Base-by-base conservation (phyloP, 2,888 invertebrate species). In the Frankliniella intonsa region DNA sequence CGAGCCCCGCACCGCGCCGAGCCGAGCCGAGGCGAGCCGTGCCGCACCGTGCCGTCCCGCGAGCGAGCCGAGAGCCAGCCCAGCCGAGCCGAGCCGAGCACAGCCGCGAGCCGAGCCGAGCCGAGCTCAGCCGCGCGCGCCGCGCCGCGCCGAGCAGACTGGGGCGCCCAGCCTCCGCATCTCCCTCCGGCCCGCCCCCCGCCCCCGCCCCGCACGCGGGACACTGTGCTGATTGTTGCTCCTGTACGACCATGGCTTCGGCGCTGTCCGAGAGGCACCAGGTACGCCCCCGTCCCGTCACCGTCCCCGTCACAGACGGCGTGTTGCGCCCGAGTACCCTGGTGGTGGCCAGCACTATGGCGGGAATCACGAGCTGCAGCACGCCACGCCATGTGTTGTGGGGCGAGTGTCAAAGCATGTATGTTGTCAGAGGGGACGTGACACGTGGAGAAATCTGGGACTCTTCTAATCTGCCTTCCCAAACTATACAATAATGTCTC, bases 221-320 rank as follows among this genome's bases (percentile, higher is more conserved):
- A 7, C 62, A 62, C 69, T 22, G 22, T 11, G 69, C 69, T 22
- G 69, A 11, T 22, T 76, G 69, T 76, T 76, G 69, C 69, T 76
- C 69, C 25, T 22, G 62, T 8, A 62, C 62, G 55, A 25, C 12
- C 69, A 76, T 76, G 69, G 69, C 69, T 22, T 22, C 69, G 22
- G 69, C 69, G 69, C 25, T 76, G 69, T 76, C 69, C 25, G 69
- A 76, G 69, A 22, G 69, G 69, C 69, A 76, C 25, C 69, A 76
- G 69, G 69, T 76, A 76, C 69, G 69, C 25, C 38, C 38, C 3
- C 38, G 38, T 2, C 3, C 2, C 38, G 38, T 38, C 3, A 38
- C n/a, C n/a, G n/a, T n/a, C n/a, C n/a, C n/a, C n/a, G n/a, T n/a
- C n/a, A n/a, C n/a, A n/a, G n/a, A n/a, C n/a, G n/a, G n/a, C n/a